Percentiles rank a stretch among this genome's conserved stretches.
These are phyloP conservation scores for Lucilia sericata DNA, from an alignment of 1,140 invertebrate genomes.

Conservation along the genomic window DNA sequence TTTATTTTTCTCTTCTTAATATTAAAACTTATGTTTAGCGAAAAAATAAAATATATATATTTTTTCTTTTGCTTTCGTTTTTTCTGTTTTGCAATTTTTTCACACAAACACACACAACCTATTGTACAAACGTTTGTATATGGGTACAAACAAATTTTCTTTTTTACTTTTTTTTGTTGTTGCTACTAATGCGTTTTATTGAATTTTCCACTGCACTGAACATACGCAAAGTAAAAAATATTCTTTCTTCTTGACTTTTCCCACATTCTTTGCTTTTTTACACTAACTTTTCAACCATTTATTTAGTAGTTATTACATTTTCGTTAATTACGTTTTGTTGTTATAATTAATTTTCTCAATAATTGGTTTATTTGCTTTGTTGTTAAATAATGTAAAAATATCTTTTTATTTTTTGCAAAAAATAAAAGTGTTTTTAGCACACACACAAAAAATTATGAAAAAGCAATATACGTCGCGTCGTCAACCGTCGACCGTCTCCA, in stretches of 20 bases:
- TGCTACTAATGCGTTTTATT: constrained; percentile 11
- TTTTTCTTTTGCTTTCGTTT: background rate
- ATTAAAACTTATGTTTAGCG: no score
- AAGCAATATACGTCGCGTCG: background rate
- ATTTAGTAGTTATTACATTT: background rate
- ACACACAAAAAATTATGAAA: background rate
- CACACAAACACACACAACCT: constrained; percentile 9
- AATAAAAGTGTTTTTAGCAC: background rate
- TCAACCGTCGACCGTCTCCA: background rate
- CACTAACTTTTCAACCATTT: background rate
- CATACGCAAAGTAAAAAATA: background rate
- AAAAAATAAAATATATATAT: background rate
- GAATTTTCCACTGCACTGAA: constrained; percentile 21
- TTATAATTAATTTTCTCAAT: background rate
- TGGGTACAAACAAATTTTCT: constrained; percentile 4
- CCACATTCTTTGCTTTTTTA: background rate
- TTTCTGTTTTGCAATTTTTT: background rate
- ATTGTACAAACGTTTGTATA: background rate
- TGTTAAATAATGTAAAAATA: constrained; percentile 5
- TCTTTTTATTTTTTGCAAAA: constrained; percentile 12
- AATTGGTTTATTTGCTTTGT: background rate
- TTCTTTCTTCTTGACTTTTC: background rate
- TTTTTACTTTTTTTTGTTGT: background rate
- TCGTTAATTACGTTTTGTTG: background rate
- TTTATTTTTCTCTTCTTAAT: no score